These are phyloP conservation scores for Neodiprion pinetum DNA, from an alignment of 1,140 invertebrate genomes.

Conservation along the genomic window DNA sequence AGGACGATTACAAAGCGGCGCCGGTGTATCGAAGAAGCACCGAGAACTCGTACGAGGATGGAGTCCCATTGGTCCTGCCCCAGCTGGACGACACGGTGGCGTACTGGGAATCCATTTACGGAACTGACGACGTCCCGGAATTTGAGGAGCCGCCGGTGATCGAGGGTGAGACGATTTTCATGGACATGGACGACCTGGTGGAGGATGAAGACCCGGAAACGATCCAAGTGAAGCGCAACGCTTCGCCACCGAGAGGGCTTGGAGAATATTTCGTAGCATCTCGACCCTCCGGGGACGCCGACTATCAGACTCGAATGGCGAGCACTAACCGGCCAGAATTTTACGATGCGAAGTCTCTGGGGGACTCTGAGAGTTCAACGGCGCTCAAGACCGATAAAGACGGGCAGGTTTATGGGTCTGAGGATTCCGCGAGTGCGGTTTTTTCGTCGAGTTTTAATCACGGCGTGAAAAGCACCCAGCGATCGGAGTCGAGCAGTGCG, in stretches of 20 bases:
- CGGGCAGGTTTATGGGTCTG: no score
- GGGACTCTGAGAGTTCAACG: no score
- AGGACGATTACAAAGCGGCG: not conserved
- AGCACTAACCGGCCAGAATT: not conserved
- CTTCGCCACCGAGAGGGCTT: not conserved
- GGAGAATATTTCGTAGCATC: no score
- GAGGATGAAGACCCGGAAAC: conserved; percentile 11
- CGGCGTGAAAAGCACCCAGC: no score
- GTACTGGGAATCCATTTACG: conserved; percentile 24
- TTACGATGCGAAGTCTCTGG: no score
- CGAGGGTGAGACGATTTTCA: not conserved
- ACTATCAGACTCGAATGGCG: not conserved
- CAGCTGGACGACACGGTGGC: conserved; percentile 6
- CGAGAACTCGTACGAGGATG: not conserved
- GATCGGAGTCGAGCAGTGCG: no score
- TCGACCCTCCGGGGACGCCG: not conserved
- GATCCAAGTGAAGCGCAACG: conserved; percentile 9
- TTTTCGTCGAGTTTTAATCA: no score
- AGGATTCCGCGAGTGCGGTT: no score
- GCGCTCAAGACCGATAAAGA: no score
- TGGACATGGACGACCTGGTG: not conserved
- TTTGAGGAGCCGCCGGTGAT: conserved; percentile 19
- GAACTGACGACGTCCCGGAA: conserved; percentile 17
- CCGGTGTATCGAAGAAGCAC: not conserved
- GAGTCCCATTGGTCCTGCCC: not conserved